A percentile compares a stretch with the other conserved stretches of the same genome.
These are phyloP conservation scores for Empidonax traillii DNA, from an alignment of 2,113 vertebrate species.

Conservation along the genomic window DNA sequence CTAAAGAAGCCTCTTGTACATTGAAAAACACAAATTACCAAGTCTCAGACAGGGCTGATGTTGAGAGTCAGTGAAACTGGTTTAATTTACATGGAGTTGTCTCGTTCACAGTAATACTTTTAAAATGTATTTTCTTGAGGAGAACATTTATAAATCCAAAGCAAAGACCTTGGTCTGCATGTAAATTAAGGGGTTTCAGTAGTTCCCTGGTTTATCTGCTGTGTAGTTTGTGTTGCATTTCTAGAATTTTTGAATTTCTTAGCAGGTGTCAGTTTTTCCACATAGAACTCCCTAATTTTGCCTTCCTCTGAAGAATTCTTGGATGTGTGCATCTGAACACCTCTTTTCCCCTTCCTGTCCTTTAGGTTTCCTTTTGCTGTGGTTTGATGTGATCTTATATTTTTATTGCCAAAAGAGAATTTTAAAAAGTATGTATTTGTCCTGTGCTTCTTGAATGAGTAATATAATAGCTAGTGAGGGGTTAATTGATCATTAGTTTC, in stretches of 20 bases:
- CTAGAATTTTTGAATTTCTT: neutral
- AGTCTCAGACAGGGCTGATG: neutral
- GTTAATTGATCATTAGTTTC: neutral
- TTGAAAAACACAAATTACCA: neutral
- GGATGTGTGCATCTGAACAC: neutral
- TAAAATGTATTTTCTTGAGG: neutral
- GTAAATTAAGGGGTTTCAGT: neutral
- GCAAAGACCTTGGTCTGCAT: neutral
- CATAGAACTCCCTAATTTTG: neutral
- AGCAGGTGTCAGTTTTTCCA: neutral
- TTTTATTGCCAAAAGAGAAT: neutral
- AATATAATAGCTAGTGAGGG: neutral
- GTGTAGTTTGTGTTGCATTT: neutral
- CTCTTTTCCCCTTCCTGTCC: neutral
- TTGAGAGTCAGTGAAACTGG: neutral
- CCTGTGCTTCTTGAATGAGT: neutral
- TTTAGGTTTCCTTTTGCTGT: neutral
- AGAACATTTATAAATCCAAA: neutral
- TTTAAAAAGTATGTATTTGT: neutral
- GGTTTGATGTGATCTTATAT: neutral
- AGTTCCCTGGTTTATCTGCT: neutral
- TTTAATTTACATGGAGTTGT: neutral
- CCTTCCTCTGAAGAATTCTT: neutral
- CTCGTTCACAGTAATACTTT: neutral
- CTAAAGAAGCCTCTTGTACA: neutral